Conservation (phyloP, 1,140 invertebrate genomes). For the Conus betulinus region DNA sequence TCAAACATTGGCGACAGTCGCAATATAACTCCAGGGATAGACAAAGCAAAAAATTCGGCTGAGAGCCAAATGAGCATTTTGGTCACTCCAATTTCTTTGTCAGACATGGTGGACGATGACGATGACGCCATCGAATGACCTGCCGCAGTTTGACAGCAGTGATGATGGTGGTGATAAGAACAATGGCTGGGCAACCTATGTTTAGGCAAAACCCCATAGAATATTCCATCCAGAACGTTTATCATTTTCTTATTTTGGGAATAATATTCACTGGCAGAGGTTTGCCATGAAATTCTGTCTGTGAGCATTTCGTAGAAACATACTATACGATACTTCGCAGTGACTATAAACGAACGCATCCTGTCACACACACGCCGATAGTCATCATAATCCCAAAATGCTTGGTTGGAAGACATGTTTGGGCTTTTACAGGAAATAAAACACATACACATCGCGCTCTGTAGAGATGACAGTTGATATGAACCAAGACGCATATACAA, state of each 20-base stretch:
- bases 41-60: background rate
- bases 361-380: background rate
- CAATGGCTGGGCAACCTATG: conserved; percentile 2
- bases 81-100: conserved; percentile 5
- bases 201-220: conserved; percentile 18
- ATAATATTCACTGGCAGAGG: background rate
- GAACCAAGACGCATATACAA: background rate
- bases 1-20: background rate
- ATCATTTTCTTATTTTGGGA: background rate
- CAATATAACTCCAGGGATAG: background rate
- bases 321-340: background rate
- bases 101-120: background rate
- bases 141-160: background rate
- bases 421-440: background rate
- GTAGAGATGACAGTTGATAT: background rate
- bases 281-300: background rate
- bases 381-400: background rate
- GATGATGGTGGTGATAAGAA: background rate
- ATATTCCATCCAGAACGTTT: conserved; percentile 9
- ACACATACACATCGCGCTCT: background rate
- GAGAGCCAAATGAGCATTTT: conserved; percentile 9
- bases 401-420: background rate
- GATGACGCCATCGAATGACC: background rate
- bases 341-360: background rate
- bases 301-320: background rate